A percentile compares a stretch with the other conserved stretches of the same genome.
Conservation (phyloP, 2,797 vertebrate species). For the Sebastes trivittatus region DNA sequence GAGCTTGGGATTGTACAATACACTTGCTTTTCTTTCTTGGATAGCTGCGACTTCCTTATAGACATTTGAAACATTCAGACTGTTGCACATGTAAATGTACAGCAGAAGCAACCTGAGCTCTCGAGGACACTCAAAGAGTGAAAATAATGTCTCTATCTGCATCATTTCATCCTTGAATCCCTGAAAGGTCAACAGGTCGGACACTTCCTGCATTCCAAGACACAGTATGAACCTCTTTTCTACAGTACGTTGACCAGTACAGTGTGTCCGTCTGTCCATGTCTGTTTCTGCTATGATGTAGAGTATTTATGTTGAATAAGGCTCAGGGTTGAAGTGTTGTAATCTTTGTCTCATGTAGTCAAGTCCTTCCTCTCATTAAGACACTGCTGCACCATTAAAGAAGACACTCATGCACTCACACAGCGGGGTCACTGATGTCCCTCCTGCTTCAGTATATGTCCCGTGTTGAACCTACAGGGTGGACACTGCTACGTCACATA, state of each 20-base stretch:
- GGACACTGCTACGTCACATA: constrained; percentile 38
- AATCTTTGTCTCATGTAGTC: constrained; percentile 61
- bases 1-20: constrained; percentile 10
- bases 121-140: constrained; percentile 13
- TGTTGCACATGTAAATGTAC: constrained; percentile 5
- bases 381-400: constrained; percentile 51
- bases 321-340: constrained; percentile 81
- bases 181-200: constrained; percentile 22
- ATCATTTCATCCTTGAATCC: constrained; percentile 38
- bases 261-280: constrained; percentile 46
- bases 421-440: constrained; percentile 15
- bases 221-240: constrained; percentile 69
- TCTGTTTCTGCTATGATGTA: constrained; percentile 54
- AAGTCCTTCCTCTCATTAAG: constrained; percentile 54
- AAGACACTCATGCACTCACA: constrained; percentile 40
- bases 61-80: constrained; percentile 4
- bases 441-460: constrained; percentile 26
- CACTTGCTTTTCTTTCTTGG: constrained; percentile 19
- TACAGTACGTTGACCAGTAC: constrained; percentile 54
- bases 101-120: constrained; percentile 6
- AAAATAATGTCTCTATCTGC: constrained; percentile 21
- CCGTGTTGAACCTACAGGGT: constrained; percentile 13
- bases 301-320: constrained; percentile 74
- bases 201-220: constrained; percentile 74
- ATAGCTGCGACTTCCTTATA: constrained; percentile 6